These are phyloP conservation scores for Octodonta nipae DNA, from an alignment of 2,888 invertebrate species.

Conservation along the genomic window DNA sequence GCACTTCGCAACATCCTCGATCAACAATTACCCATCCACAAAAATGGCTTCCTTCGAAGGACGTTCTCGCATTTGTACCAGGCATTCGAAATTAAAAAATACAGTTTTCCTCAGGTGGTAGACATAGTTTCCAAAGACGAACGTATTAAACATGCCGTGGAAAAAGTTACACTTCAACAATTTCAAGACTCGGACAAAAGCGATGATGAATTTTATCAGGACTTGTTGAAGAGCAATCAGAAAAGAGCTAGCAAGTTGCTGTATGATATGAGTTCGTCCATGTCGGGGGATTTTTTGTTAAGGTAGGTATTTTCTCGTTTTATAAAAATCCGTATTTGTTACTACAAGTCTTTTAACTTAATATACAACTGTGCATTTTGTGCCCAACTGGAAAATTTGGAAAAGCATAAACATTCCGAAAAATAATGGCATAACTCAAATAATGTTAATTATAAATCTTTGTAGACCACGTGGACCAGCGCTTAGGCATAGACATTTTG, in stretches of 20 bases:
- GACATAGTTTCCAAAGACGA: constrained; percentile 52
- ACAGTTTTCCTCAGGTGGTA: constrained; percentile 55
- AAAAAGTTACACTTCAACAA: constrained; percentile 48
- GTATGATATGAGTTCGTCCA: constrained; percentile 64
- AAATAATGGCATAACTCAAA: no score
- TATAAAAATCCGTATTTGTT: no score
- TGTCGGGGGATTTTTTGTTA: constrained; percentile 59
- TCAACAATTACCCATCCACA: constrained; percentile 40
- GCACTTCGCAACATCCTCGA: constrained; percentile 48
- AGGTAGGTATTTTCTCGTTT: no score
- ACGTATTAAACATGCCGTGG: constrained; percentile 54
- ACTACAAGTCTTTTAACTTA: no score
- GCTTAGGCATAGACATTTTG: no score
- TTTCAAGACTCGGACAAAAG: constrained; percentile 26
- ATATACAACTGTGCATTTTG: no score
- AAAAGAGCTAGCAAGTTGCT: constrained; percentile 56
- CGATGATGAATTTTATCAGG: constrained; percentile 38
- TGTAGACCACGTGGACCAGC: no score
- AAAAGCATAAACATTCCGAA: no score
- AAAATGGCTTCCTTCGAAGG: constrained; percentile 45
- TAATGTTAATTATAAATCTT: no score
- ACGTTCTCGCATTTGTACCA: constrained; percentile 54
- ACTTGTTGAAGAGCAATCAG: constrained; percentile 46
- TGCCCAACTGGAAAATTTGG: no score
- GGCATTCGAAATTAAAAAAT: constrained; percentile 49